phyloP scores from a whole-genome alignment of 1,140 invertebrate species.

The Cataglyphis hispanica region DNA sequence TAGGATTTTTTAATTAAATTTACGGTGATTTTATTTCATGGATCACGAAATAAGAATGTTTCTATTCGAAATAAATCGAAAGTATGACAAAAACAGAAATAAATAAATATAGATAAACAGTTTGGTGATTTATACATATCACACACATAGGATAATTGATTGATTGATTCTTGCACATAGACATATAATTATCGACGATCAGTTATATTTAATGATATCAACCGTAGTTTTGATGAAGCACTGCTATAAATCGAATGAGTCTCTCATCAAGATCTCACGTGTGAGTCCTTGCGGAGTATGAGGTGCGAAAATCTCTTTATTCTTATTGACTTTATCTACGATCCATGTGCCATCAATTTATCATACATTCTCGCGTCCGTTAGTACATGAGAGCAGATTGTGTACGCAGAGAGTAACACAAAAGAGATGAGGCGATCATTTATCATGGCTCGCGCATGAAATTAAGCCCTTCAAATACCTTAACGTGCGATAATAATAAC shows the following conservation, averaged over 20 bases:
- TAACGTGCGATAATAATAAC: slow-evolving; percentile 82
- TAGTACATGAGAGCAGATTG: neutral
- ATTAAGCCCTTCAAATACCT: slow-evolving; percentile 73
- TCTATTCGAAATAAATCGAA: neutral
- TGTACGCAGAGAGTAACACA: slow-evolving; percentile 25
- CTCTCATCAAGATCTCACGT: slow-evolving; percentile 8
- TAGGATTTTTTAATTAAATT: slow-evolving; percentile 29
- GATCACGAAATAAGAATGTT: neutral
- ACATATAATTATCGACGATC: slow-evolving; percentile 35
- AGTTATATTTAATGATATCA: slow-evolving; percentile 4
- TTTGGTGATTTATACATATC: neutral
- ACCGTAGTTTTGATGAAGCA: neutral
- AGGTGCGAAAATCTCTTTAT: slow-evolving; percentile 25
- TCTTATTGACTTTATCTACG: slow-evolving; percentile 39
- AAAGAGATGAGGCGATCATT: slow-evolving; percentile 62
- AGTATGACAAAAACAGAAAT: neutral
- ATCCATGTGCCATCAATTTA: slow-evolving; percentile 45
- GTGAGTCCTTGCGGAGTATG: neutral
- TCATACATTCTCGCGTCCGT: slow-evolving; percentile 8
- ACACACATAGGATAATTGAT: neutral
- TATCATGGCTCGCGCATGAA: slow-evolving; percentile 68
- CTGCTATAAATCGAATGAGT: slow-evolving; percentile 9
- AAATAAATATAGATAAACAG: neutral
- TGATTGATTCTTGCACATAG: neutral
- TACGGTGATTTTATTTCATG: neutral